Evolutionary conservation across 1,140 invertebrate species (phyloP), one percentile per base, ranked within the genome.

Genomic region (Drosophila repleta): DNA sequence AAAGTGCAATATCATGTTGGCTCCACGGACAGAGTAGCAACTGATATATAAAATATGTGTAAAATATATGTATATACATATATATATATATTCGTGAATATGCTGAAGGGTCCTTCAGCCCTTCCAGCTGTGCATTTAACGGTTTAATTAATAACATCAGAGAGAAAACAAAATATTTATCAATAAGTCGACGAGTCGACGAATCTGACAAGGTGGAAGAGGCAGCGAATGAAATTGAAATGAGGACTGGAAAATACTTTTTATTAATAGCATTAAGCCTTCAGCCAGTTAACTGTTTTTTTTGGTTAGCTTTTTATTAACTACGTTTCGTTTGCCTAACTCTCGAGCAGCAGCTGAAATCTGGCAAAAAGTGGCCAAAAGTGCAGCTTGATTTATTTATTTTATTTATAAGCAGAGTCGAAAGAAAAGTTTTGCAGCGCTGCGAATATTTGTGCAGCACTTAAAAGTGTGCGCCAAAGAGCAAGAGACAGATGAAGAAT

Each of bases 131-230:
- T 5, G 7, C 49, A 53, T 32, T 29, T 26, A 41, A 18, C 20
- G 13, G n/a, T 57, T 79, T 79, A 80, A 80, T 80, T 80, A 76
- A 76, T 80, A 79, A 75, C 52, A 20, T 35, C 56, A 55, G 63
- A 55, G 46, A 58, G 39, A 17, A 43, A 43, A 15, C 49, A 26
- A 53, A 64, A 26, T 46, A 32, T 37, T 29, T 51, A 29, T 29
- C 55, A 66, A 57, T 45, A 13, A 78, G 45, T 60, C 15, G 18
- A 15, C 56, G 52, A 56, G 46, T 66, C 65, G 43, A 65, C 48
- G 60, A 46, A 21, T 17, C 35, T 18, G 53, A 35, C 32, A 56
- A 29, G 13, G 13, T 0, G 48, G 4, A 56, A 26, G n/a, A 4
- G 32, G 15, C 3, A 13, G 61, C 45, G n/a, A 39, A 13, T 18